These are phyloP conservation scores for Carlito syrichta DNA, from an alignment of 2,113 vertebrate genomes.

Conservation along the genomic window DNA sequence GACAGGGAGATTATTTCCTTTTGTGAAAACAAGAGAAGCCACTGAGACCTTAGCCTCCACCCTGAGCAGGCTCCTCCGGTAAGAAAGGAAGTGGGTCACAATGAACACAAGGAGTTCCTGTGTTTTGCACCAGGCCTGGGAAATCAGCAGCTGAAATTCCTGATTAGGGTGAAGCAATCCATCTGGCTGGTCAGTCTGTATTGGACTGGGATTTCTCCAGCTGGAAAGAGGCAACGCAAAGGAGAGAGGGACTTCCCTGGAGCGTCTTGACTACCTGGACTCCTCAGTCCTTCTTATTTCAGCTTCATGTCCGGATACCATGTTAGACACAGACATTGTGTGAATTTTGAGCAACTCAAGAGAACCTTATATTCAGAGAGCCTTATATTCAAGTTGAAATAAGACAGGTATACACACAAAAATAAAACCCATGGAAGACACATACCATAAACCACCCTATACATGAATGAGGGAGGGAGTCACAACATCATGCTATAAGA, in stretches of 20 bases:
- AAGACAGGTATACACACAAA: neutral
- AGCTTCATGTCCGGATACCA: neutral
- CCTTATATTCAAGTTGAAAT: neutral
- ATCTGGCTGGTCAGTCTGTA: neutral
- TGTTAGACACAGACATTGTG: neutral
- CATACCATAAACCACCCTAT: neutral
- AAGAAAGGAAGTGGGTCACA: constrained; percentile 62
- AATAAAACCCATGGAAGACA: neutral
- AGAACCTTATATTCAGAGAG: neutral
- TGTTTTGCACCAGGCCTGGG: constrained; percentile 40
- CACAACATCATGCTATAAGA: neutral
- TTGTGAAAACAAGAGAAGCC: constrained; percentile 27
- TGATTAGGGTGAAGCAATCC: neutral
- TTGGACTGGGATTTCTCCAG: constrained; percentile 20
- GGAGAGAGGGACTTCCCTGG: neutral
- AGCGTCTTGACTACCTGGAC: neutral
- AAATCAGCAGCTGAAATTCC: constrained; percentile 19
- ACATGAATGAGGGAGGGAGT: neutral
- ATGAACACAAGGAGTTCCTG: constrained; percentile 21
- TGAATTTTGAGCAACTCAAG: neutral
- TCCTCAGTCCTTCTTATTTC: neutral
- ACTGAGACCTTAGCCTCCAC: neutral
- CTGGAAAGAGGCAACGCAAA: neutral
- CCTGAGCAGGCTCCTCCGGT: neutral
- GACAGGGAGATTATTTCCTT: constrained; percentile 43